Evolutionary conservation across 1,140 invertebrate species (phyloP).

Genomic region (Euglossa dilemma): DNA sequence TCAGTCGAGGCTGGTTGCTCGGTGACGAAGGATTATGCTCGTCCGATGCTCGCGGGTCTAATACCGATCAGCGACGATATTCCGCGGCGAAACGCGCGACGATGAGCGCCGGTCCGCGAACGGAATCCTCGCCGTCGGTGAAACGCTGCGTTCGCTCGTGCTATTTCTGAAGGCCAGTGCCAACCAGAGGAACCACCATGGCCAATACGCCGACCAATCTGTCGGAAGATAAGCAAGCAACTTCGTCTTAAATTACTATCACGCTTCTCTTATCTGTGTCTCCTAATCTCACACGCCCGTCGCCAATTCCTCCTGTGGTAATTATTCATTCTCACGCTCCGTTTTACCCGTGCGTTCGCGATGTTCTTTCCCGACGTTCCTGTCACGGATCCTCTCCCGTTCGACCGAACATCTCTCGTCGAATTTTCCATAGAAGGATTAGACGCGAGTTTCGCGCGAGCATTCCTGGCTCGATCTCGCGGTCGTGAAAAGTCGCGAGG

Average conservation of each 20-base stretch:
- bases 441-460: too few species aligned
- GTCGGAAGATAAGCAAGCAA: conserved; percentile 62
- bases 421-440: background rate
- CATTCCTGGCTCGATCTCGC: background rate
- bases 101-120: conserved; percentile 19
- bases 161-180: conserved; percentile 3
- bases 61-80: background rate
- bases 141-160: conserved; percentile 16
- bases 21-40: conserved; percentile 45
- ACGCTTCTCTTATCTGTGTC: background rate
- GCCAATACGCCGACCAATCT: conserved; percentile 49
- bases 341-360: background rate
- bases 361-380: background rate
- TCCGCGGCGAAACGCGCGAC: background rate
- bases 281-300: too few species aligned
- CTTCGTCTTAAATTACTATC: background rate
- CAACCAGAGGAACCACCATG: conserved; percentile 29
- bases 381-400: too few species aligned
- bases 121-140: background rate
- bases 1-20: conserved; percentile 46
- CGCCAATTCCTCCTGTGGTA: background rate
- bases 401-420: background rate
- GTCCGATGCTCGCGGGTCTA: conserved; percentile 10
- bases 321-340: background rate
- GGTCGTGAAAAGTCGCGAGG: background rate